Evolutionary conservation across 2,113 vertebrate species (phyloP), one percentile per base, ranked within the genome.

Genomic region (Meleagris gallopavo): DNA sequence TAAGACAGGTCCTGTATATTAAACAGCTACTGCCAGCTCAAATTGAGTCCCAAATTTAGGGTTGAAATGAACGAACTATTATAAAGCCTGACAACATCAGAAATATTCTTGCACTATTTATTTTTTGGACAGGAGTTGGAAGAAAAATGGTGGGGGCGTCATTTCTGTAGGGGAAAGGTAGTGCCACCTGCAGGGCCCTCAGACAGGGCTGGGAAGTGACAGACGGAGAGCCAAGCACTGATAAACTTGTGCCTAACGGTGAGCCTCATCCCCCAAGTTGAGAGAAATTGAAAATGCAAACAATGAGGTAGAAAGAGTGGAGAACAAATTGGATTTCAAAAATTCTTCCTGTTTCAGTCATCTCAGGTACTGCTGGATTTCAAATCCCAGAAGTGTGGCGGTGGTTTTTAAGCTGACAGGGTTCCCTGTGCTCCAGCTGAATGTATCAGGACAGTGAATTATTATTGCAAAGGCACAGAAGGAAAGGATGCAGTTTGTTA

Each of bases 1-100:
- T 94, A 96, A 96, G 94, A 96, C 92, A 96, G 92, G 77, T 88
- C 72, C 88, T 95, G 94, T 95, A 90, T 95, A 95, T 95, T 96
- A 96, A 94, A 95, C 64, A 96, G 94, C 89, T 90, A 77, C 93
- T 93, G 95, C 93, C 88, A 94, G 57, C 86, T 95, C 80, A 91
- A 95, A 96, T 95, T 95, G 34, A 84, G 77, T 62, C 86, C 73
- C 66, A 90, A 95, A 95, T 94, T 96, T 95, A 86, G 73, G 83
- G 58, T 46, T 95, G 95, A 94, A 90, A 95, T 94, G 93, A 94
- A 95, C 46, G 83, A 95, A 91, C 88, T 86, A 92, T 97, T 95
- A 96, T 83, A 88, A 93, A 94, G 76, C 58, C 80, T 90, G 96
- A 93, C 90, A 94, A 83, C 62, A 93, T 52, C 93, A 91, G 93